phyloP scores from a whole-genome alignment of 1,140 invertebrate species.

The Ooceraea biroi region DNA sequence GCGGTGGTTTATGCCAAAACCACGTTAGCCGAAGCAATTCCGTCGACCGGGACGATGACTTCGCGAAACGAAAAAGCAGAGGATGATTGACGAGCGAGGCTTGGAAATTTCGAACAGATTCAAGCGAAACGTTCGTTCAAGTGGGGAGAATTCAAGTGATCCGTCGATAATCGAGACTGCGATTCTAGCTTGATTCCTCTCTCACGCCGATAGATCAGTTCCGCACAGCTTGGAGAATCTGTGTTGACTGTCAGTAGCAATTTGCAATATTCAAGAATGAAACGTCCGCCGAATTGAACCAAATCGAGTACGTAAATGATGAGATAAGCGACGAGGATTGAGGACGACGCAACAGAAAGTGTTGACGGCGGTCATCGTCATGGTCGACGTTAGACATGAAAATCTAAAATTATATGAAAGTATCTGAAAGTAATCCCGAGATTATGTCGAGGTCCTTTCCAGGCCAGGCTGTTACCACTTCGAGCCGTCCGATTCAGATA shows the following conservation, averaged over 20 bases:
- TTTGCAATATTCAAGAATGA: background rate
- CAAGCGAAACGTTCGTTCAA: constrained; percentile 11
- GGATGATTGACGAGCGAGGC: constrained; percentile 35
- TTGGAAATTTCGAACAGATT: constrained; percentile 10
- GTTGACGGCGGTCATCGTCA: constrained; percentile 36
- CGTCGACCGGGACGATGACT: constrained; percentile 55
- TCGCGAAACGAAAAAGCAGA: constrained; percentile 22
- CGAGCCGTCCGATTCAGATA: constrained; percentile 22
- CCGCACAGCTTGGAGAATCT: background rate
- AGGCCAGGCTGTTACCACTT: constrained; percentile 51
- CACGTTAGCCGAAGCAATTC: background rate
- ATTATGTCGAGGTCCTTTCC: constrained; percentile 59
- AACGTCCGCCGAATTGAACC: background rate
- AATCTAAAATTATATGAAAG: constrained; percentile 16
- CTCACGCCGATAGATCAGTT: background rate
- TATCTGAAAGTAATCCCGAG: constrained; percentile 2
- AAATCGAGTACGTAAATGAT: constrained; percentile 18
- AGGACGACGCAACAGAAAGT: background rate
- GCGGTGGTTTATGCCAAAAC: constrained; percentile 36
- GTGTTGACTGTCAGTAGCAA: background rate
- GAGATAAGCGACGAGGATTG: constrained; percentile 3
- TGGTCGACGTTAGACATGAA: constrained; percentile 18
- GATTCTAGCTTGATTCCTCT: constrained; percentile 1
- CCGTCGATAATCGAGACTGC: background rate
- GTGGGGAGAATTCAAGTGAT: background rate